Base-by-base conservation (phyloP, 2,888 invertebrate species). In the Ellobium chinense region DNA sequence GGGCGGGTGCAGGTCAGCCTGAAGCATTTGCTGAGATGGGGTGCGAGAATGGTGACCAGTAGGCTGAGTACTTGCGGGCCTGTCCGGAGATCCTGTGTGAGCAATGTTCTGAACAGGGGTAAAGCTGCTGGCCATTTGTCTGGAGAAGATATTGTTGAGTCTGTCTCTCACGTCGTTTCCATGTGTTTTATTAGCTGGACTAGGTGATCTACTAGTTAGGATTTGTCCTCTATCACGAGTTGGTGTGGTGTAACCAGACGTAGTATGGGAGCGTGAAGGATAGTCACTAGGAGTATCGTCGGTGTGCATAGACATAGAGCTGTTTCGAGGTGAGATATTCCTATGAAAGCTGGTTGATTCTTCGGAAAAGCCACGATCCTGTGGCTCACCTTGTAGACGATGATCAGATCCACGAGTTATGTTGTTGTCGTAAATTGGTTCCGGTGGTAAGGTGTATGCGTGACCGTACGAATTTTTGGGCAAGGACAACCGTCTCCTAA, bases 111-210 rank as follows among this genome's bases (percentile, higher is more conserved):
- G 39, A 1, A 2, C 14, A 14, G 12, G 29, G 0, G 31, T 54
- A 21, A 69, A 21, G 54, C 54, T 69, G 14, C 46, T 46, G 24
- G 39, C 54, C 18, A 66, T 5, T 21, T 76, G 54, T 2, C 36
- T 76, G 54, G 76, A 65, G 27, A 76, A 56, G 14, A 76, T 56
- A 18, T 36, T 66, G 58, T 76, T 66, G 18, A 76, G 66, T 24
- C 56, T 66, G 24, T 76, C 58, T 36, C 56, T 27, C 21, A 76
- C 27, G 31, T 66, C 34, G 27, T 9, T 39, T 0, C 5, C 24
- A 18, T 27, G 3, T 1, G 18, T 21, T 4, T 7, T 29, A 5
- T 7, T 37, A 31, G 27, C 9, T 2, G 73, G 14, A 54, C n/a
- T 29, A 27, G 24, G 9, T 29, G 3, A 2, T 7, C 7, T 1